Percentiles rank a stretch among this genome's conserved stretches.
Conservation (phyloP, 2,888 invertebrate genomes). For the Cryptus viduatorius region DNA sequence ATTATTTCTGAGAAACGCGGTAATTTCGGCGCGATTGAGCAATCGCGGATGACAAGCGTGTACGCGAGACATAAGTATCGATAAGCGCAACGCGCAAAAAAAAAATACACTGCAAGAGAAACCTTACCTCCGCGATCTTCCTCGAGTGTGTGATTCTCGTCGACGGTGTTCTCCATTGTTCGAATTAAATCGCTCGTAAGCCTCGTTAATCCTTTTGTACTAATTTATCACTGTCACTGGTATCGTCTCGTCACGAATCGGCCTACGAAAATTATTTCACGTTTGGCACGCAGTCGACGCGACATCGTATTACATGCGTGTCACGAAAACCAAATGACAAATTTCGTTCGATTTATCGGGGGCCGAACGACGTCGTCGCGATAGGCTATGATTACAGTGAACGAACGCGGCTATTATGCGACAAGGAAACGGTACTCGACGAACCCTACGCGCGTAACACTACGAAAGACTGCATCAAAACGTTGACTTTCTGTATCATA, state of each 20-base stretch:
- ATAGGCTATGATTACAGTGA: background rate
- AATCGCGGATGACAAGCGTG: background rate
- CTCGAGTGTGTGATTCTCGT: slow-evolving; percentile 68
- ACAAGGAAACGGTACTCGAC: no score
- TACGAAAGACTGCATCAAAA: slow-evolving; percentile 21
- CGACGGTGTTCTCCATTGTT: slow-evolving; percentile 77
- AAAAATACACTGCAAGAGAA: background rate
- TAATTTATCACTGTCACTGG: slow-evolving; percentile 42
- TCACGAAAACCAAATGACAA: background rate
- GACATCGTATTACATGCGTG: slow-evolving; percentile 48
- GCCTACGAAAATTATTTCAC: slow-evolving; percentile 34
- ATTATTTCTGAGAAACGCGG: background rate
- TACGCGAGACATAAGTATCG: background rate
- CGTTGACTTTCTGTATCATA: background rate
- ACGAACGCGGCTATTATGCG: background rate
- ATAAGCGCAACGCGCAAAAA: background rate
- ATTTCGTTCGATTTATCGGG: slow-evolving; percentile 2
- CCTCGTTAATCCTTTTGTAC: slow-evolving; percentile 20
- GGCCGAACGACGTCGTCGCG: background rate
- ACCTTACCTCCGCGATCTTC: slow-evolving; percentile 75
- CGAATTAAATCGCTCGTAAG: slow-evolving; percentile 23
- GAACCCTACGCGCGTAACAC: no score
- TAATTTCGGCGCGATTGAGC: background rate
- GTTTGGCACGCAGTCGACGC: slow-evolving; percentile 35
- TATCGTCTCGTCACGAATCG: slow-evolving; percentile 6